Evolutionary conservation across 2,888 invertebrate genomes (phyloP).

Genomic region (Adela reaumurella): DNA sequence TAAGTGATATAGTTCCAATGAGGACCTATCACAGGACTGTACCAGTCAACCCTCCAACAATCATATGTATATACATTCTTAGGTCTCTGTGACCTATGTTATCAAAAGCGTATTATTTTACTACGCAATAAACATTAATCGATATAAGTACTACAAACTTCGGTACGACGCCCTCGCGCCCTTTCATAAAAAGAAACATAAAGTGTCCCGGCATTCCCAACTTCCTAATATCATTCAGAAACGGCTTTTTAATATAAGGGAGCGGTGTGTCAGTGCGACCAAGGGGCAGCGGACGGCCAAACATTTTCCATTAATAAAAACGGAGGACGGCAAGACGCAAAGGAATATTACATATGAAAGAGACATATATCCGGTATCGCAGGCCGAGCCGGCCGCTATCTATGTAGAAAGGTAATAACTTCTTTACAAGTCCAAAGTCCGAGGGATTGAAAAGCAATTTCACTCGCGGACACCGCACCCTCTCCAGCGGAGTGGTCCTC

Average conservation of each 20-base stretch:
- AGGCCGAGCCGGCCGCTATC: conserved; percentile 50
- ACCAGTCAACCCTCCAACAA: no score
- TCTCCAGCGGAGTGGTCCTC: conserved; percentile 18
- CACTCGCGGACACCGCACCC: conserved; percentile 53
- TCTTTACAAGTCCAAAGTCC: conserved; percentile 62
- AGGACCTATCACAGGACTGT: no score
- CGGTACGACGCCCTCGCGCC: no score
- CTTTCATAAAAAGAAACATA: no score
- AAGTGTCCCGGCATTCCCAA: neutral
- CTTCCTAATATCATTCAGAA: neutral
- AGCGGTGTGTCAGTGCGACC: neutral
- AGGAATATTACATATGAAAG: conserved; percentile 58
- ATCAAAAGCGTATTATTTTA: no score
- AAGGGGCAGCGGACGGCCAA: neutral
- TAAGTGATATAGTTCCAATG: no score
- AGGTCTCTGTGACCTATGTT: no score
- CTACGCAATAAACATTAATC: no score
- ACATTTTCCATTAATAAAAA: conserved; percentile 49
- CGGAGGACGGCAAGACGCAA: conserved; percentile 23
- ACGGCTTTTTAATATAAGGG: conserved; percentile 39
- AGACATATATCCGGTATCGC: conserved; percentile 55
- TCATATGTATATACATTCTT: no score
- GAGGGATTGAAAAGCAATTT: conserved; percentile 61
- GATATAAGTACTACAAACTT: no score
- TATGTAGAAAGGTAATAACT: conserved; percentile 58